A percentile compares a stretch with the other conserved stretches of the same genome.
These are phyloP conservation scores for Fregata magnificens DNA, from an alignment of 2,113 vertebrate genomes.

Conservation along the genomic window DNA sequence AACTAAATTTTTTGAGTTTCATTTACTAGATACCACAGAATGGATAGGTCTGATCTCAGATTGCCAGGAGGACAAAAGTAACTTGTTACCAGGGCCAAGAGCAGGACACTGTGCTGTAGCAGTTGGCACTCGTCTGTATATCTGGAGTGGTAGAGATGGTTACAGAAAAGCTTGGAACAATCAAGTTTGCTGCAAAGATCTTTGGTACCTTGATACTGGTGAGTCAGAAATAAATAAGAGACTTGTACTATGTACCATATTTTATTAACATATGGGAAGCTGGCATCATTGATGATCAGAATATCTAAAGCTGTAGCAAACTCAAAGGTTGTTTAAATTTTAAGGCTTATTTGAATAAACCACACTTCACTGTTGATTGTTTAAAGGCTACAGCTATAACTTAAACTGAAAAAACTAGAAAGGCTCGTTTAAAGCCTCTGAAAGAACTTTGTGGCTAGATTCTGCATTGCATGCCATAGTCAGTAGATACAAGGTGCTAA, in stretches of 20 bases:
- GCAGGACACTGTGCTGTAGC: conserved; percentile 90
- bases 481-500: not conserved
- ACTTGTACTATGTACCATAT: not conserved
- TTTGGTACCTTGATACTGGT: conserved; percentile 99
- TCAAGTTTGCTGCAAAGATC: conserved; percentile 98
- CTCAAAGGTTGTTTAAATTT: not conserved
- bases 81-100: conserved; percentile 83
- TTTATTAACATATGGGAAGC: not conserved
- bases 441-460: not conserved
- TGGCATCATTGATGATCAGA: not conserved
- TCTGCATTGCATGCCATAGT: not conserved
- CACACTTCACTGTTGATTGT: not conserved
- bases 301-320: not conserved
- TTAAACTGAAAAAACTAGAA: not conserved
- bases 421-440: not conserved
- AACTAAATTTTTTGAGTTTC: conserved; percentile 10
- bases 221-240: conserved; percentile 61
- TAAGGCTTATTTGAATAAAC: not conserved
- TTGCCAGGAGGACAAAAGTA: conserved; percentile 81
- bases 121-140: conserved; percentile 91
- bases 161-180: conserved; percentile 93
- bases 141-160: conserved; percentile 97
- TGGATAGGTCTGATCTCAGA: conserved; percentile 84
- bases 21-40: conserved; percentile 82
- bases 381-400: not conserved